Base-by-base conservation (phyloP, 2,113 vertebrate genomes). In the Talpa occidentalis region DNA sequence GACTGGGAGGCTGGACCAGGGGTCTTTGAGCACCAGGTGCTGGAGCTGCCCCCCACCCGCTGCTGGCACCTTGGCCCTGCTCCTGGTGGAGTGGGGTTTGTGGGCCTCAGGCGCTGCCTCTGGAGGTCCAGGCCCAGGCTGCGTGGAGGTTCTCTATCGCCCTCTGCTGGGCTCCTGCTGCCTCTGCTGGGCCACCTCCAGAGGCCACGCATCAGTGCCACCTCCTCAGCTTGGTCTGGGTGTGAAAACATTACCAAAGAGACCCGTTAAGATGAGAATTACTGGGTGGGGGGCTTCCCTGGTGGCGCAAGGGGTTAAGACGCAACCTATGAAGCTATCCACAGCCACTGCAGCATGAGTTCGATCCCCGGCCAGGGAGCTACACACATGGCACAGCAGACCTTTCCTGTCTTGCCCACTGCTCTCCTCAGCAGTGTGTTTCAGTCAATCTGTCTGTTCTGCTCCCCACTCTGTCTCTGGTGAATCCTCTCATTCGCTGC, bases 141-240 rank as follows among this genome's bases (percentile, higher is more conserved):
- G 28, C 89, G 76, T 64, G 49, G 77, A 97, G 95, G 92, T 80
- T 94, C 67, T 93, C 42, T 40, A 67, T 60, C 21, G 84, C 95
- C 94, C 95, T 97, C 95, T 97, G 84, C 95, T 96, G 97, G 97
- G n/a, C 77, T 59, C 73, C 3, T 16, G 19, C 37, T 14, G 35
- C 26, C 87, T 95, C 47, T 88, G 86, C 78, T 9, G 85, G 67
- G 73, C 15, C 64, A 76, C 56, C 70, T 91, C 35, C 2, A 26
- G 32, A 77, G 49, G 56, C 82, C 4, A 0, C 1, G 26, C 56
- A 54, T 11, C 5, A 8, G 54, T 2, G 30, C 30, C 14, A 47
- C 14, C 40, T 70, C 40, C 70, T 90, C 37, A 30, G 76, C 37
- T 66, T 56, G 30, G 26, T 26, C 42, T 59, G 86, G 37, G 49